Evolutionary conservation across 2,113 vertebrate species (phyloP).

Genomic region (Rhipidura dahli): DNA sequence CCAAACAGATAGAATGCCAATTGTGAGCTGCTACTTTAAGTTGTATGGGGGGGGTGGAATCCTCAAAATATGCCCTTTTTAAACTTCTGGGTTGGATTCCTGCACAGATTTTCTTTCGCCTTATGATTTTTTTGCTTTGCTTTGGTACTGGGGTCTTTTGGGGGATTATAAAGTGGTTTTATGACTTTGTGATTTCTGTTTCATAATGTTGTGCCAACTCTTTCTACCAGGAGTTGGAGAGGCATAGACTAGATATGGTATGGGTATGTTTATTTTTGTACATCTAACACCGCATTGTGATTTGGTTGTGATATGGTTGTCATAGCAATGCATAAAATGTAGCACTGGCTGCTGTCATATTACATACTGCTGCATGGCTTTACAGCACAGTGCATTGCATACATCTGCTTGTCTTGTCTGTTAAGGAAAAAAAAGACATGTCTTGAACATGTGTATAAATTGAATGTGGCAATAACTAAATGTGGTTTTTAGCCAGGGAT

Average conservation of each 20-base stretch:
- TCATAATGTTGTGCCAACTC: conserved; percentile 97
- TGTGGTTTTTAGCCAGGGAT: conserved; percentile 29
- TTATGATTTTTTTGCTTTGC: conserved; percentile 80
- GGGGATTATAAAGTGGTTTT: conserved; percentile 80
- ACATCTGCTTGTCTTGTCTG: conserved; percentile 83
- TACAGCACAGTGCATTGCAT: conserved; percentile 90
- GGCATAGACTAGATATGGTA: conserved; percentile 99
- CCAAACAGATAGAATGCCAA: background rate
- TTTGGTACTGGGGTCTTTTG: conserved; percentile 83
- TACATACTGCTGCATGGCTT: conserved; percentile 94
- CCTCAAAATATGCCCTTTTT: conserved; percentile 25
- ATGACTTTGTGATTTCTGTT: conserved; percentile 92
- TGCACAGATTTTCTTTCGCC: conserved; percentile 74
- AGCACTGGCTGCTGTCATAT: conserved; percentile 94
- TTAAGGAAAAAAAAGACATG: conserved; percentile 58
- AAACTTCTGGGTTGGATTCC: conserved; percentile 59
- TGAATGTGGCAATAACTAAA: conserved; percentile 15
- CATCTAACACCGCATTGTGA: conserved; percentile 98
- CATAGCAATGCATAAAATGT: conserved; percentile 98
- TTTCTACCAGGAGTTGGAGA: conserved; percentile 99
- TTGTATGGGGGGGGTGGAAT: background rate
- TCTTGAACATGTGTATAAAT: conserved; percentile 51
- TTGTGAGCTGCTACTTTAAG: conserved; percentile 43
- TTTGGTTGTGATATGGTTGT: conserved; percentile 92
- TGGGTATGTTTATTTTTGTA: conserved; percentile 99